These are phyloP conservation scores for Mustela nigripes DNA, from an alignment of 2,113 vertebrate species.

Conservation along the genomic window DNA sequence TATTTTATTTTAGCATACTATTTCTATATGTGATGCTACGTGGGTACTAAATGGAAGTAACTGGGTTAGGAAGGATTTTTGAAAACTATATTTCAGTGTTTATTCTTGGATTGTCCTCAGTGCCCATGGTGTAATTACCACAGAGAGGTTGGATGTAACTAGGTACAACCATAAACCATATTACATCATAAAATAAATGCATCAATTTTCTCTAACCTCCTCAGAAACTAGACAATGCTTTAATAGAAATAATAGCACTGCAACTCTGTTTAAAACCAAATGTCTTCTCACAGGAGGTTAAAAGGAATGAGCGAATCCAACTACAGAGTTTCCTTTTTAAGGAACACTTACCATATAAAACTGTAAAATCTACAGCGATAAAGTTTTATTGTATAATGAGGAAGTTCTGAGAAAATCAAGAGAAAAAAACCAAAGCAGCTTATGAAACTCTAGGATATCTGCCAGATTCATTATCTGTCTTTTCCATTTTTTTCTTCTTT, in stretches of 20 bases:
- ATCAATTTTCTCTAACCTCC: slow-evolving; percentile 25
- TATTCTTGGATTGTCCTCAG: slow-evolving; percentile 39
- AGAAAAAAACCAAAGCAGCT: slow-evolving; percentile 46
- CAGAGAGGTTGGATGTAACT: slow-evolving; percentile 8
- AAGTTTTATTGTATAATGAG: slow-evolving; percentile 46
- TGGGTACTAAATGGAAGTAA: slow-evolving; percentile 39
- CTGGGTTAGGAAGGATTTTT: slow-evolving; percentile 10
- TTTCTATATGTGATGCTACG: slow-evolving; percentile 16
- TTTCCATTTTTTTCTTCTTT: background rate
- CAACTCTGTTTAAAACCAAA: slow-evolving; percentile 35
- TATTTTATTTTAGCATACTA: slow-evolving; percentile 33
- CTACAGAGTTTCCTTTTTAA: slow-evolving; percentile 35
- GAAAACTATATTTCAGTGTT: slow-evolving; percentile 52
- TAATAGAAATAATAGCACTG: slow-evolving; percentile 10
- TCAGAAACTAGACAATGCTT: slow-evolving; percentile 69
- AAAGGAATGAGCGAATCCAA: slow-evolving; percentile 44
- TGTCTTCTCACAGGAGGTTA: slow-evolving; percentile 57
- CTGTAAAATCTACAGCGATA: slow-evolving; percentile 55
- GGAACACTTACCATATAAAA: slow-evolving; percentile 49
- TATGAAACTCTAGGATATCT: slow-evolving; percentile 28
- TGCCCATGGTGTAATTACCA: slow-evolving; percentile 50
- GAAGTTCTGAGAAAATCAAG: slow-evolving; percentile 57
- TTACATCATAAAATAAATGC: slow-evolving; percentile 57
- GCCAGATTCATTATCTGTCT: slow-evolving; percentile 63
- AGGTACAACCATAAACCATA: slow-evolving; percentile 60